Conservation (phyloP, 2,888 invertebrate genomes). For the Tolmerus cingulatus region DNA sequence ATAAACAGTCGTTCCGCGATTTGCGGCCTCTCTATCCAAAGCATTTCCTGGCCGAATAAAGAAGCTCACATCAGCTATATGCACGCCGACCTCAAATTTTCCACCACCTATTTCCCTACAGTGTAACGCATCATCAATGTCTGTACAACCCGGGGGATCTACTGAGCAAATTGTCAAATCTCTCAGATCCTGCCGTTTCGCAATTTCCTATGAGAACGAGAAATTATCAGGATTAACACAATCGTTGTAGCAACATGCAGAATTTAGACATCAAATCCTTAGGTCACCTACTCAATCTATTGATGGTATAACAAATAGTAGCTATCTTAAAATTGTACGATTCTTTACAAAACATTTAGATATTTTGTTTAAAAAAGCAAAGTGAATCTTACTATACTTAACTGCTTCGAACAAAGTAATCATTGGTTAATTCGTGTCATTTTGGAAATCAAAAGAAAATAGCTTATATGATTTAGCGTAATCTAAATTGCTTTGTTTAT, state of each 20-base stretch:
- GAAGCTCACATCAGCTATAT: constrained; percentile 98
- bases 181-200: constrained; percentile 83
- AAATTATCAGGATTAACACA: background rate
- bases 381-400: background rate
- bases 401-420: background rate
- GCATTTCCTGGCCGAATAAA: constrained; percentile 94
- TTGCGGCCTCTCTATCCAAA: constrained; percentile 89
- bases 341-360: no score
- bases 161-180: constrained; percentile 90
- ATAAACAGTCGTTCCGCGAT: constrained; percentile 96
- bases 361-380: background rate
- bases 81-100: constrained; percentile 89
- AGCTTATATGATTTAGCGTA: background rate
- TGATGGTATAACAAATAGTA: background rate
- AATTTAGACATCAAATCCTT: no score
- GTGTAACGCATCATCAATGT: constrained; percentile 98
- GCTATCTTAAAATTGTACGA: background rate
- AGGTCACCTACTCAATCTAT: no score
- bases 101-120: constrained; percentile 78
- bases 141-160: constrained; percentile 98
- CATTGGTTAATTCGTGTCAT: background rate
- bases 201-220: constrained; percentile 69
- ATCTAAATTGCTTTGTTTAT: background rate
- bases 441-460: background rate
- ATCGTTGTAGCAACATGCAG: no score